These are phyloP conservation scores for Sander vitreus DNA, from an alignment of 2,113 vertebrate species.

Conservation along the genomic window DNA sequence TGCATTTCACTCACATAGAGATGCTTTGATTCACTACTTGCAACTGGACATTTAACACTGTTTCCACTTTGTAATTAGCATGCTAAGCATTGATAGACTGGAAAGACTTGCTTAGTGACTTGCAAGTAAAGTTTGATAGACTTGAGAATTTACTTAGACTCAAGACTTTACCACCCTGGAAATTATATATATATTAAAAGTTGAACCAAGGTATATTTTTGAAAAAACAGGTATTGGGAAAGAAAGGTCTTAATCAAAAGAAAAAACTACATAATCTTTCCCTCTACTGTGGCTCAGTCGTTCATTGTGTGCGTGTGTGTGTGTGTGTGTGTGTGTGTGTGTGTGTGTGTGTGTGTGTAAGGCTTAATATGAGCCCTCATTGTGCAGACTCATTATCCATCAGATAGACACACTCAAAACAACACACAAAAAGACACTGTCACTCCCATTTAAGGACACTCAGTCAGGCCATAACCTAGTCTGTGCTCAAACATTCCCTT, in stretches of 20 bases:
- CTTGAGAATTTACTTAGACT: not conserved
- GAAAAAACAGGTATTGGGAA: conserved; percentile 13
- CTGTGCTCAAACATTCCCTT: conserved; percentile 30
- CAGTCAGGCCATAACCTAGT: conserved; percentile 2
- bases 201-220: not conserved
- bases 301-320: conserved; percentile 5
- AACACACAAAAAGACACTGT: conserved; percentile 22
- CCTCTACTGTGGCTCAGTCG: conserved; percentile 3
- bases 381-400: conserved; percentile 65
- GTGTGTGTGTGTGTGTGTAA: conserved; percentile 6
- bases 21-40: not conserved
- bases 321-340: not conserved
- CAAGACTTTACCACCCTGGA: not conserved
- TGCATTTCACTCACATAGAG: not conserved
- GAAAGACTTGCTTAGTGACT: conserved; percentile 5
- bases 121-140: not conserved
- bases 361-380: conserved; percentile 68
- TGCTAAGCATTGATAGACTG: not conserved
- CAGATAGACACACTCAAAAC: conserved; percentile 29
- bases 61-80: not conserved
- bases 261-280: conserved; percentile 13
- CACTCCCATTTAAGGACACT: conserved; percentile 21
- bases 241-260: conserved; percentile 4
- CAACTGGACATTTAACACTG: not conserved
- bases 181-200: not conserved